Evolutionary conservation across 1,140 invertebrate species (phyloP).

Genomic region (Danaus plexippus): DNA sequence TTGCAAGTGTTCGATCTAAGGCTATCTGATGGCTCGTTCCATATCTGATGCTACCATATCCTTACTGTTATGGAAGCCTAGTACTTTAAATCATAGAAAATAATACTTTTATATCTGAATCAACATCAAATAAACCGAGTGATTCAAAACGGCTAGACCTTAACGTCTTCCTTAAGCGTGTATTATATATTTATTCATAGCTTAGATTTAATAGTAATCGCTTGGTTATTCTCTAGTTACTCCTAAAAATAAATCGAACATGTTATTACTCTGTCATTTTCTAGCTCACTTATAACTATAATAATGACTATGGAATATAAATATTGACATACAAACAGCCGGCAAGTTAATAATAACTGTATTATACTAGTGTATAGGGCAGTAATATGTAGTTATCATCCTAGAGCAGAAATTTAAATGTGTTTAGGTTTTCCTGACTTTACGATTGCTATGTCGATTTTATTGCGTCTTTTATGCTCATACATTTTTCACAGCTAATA

Average conservation of each 20-base stretch:
- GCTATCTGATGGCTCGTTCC: constrained; percentile 40
- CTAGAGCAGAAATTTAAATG: not conserved
- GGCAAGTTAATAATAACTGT: constrained; percentile 15
- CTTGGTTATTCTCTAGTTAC: constrained; percentile 13
- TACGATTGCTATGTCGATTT: constrained; percentile 2
- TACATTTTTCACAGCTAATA: too few relatives aligned
- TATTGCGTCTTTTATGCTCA: too few relatives aligned
- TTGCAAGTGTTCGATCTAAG: constrained; percentile 31
- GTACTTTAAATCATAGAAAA: constrained; percentile 4
- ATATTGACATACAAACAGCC: constrained; percentile 10
- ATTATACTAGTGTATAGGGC: constrained; percentile 4
- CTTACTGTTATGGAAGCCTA: constrained; percentile 23
- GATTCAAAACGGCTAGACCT: too few relatives aligned
- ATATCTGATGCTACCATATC: constrained; percentile 42
- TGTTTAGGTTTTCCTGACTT: not conserved
- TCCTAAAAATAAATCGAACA: constrained; percentile 12
- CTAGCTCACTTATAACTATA: not conserved
- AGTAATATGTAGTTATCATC: constrained; percentile 8
- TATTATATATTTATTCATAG: too few relatives aligned
- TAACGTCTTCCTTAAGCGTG: too few relatives aligned
- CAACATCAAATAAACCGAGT: too few relatives aligned
- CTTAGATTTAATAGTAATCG: too few relatives aligned
- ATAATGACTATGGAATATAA: constrained; percentile 6
- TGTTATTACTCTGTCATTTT: constrained; percentile 16
- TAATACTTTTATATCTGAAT: too few relatives aligned